Evolutionary conservation across 2,797 vertebrate species (phyloP).

Genomic region (Pteropus rufus): DNA sequence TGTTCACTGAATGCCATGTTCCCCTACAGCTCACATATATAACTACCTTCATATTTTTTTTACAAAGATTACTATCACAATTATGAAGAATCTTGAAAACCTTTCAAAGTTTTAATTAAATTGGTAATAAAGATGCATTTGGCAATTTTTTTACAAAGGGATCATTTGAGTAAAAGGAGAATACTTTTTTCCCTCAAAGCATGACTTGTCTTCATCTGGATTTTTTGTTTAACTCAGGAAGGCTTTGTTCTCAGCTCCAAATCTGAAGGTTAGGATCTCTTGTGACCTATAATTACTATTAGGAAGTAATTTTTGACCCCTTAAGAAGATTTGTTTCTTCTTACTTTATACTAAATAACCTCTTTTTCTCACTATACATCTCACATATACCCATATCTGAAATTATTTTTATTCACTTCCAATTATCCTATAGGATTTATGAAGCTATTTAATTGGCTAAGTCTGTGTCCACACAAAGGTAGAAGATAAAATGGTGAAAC

Average conservation of each 20-base stretch:
- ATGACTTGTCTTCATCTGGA: not conserved
- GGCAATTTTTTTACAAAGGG: not conserved
- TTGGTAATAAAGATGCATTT: not conserved
- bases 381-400: not conserved
- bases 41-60: not conserved
- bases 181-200: not conserved
- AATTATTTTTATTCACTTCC: constrained; percentile 26
- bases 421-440: not conserved
- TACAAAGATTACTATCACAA: not conserved
- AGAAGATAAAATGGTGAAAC: not conserved
- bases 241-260: constrained; percentile 23
- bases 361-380: not conserved
- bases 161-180: constrained; percentile 11
- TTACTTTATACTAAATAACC: not conserved
- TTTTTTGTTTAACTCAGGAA: constrained; percentile 20
- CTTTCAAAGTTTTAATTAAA: not conserved
- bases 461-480: not conserved
- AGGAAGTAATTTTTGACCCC: constrained; percentile 1
- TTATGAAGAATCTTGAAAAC: not conserved
- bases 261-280: not conserved
- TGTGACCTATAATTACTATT: not conserved
- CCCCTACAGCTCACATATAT: not conserved
- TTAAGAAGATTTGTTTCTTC: constrained; percentile 15
- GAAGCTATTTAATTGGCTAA: constrained; percentile 19
- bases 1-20: not conserved